A percentile compares a stretch with the other conserved stretches of the same genome.
phyloP scores from a whole-genome alignment of 2,888 invertebrate species.

The Glyphotaelius pellucidus region DNA sequence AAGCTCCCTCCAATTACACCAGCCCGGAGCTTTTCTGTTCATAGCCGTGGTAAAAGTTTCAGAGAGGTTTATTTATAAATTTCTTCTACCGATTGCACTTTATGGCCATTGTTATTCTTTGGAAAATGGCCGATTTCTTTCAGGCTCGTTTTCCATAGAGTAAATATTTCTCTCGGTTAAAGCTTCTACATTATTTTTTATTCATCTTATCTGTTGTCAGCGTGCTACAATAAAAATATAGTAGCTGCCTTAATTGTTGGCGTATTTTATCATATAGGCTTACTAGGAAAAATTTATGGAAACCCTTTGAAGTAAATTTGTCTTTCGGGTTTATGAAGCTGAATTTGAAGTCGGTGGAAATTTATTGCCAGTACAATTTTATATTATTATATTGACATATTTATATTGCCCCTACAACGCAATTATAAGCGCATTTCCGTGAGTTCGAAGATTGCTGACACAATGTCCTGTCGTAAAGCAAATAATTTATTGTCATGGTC shows the following conservation, averaged over 20 bases:
- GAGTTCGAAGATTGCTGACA: not conserved
- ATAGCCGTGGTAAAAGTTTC: constrained; percentile 11
- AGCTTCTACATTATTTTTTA: not conserved
- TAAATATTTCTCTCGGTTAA: not conserved
- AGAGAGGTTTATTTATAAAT: not conserved
- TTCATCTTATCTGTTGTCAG: not conserved
- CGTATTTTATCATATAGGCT: not conserved
- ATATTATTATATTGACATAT: no score
- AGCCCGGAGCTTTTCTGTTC: constrained; percentile 34
- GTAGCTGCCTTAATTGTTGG: not conserved
- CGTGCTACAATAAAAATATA: not conserved
- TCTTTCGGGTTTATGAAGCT: not conserved
- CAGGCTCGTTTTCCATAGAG: not conserved
- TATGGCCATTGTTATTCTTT: not conserved
- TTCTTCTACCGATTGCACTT: constrained; percentile 32
- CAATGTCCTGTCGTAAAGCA: not conserved
- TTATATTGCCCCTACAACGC: not conserved
- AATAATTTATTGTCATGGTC: not conserved
- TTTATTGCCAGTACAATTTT: not conserved
- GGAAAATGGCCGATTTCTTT: constrained; percentile 12
- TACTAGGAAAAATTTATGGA: not conserved
- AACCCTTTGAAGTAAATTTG: not conserved
- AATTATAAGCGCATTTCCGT: not conserved
- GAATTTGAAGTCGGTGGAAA: not conserved
- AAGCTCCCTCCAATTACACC: constrained; percentile 38